Conservation (phyloP, 2,797 vertebrate genomes). For the Rhabdophis nuchalis region DNA sequence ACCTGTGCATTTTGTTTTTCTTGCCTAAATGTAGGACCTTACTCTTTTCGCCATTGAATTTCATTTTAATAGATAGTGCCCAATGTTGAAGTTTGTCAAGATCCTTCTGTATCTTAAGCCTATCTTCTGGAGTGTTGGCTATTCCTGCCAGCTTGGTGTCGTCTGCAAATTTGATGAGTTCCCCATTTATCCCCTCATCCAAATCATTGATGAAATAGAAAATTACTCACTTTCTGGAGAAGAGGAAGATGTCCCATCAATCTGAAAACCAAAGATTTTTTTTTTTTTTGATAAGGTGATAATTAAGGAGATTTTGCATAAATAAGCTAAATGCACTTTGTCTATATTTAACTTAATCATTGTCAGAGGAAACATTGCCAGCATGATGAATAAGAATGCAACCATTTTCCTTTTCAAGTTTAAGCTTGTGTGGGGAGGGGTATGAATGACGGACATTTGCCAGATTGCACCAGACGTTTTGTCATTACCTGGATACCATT, state of each 20-base stretch:
- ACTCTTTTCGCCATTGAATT: no score
- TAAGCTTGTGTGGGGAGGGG: background rate
- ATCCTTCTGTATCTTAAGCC: no score
- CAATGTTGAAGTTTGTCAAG: no score
- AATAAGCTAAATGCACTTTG: background rate
- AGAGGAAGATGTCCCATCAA: background rate
- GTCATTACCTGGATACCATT: background rate
- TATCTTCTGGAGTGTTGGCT: no score
- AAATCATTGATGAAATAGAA: no score
- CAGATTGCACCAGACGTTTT: background rate
- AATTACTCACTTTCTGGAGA: slow-evolving; percentile 47
- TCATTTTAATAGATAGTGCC: no score
- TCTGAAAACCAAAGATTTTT: slow-evolving; percentile 45
- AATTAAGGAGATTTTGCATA: background rate
- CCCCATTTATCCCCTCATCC: no score
- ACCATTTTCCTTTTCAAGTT: background rate
- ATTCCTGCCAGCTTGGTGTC: no score
- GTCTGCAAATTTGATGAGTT: no score
- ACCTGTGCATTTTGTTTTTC: no score
- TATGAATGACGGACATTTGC: background rate
- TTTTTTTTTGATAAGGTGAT: slow-evolving; percentile 14
- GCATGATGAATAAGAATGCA: background rate
- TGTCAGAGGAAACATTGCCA: background rate
- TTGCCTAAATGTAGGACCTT: no score
- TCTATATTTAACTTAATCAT: background rate